Percentiles rank a stretch among this genome's conserved stretches.
phyloP scores from a whole-genome alignment of 1,140 invertebrate species.

The Hypsibius dujardini region DNA sequence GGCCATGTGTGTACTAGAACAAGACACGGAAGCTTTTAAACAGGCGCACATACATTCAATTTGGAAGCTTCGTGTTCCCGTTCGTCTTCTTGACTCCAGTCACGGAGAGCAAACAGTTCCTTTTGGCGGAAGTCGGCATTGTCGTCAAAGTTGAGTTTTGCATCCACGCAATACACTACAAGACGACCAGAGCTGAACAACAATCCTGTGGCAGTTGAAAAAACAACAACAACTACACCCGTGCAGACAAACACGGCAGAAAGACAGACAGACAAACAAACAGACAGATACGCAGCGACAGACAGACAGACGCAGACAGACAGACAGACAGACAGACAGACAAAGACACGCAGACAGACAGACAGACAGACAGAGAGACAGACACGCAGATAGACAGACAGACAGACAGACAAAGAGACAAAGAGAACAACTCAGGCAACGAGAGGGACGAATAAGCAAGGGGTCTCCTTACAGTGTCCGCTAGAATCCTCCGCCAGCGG shows the following conservation, averaged over 20 bases:
- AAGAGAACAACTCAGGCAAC: no score
- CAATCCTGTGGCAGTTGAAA: no score
- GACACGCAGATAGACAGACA: no score
- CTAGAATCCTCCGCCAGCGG: conserved; percentile 83
- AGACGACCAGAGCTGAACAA: no score
- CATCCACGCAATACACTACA: conserved; percentile 45
- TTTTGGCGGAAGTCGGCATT: conserved; percentile 88
- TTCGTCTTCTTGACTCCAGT: conserved; percentile 76
- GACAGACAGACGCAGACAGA: conserved; percentile 28
- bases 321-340: background rate
- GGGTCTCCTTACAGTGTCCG: conserved; percentile 46
- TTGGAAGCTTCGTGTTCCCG: conserved; percentile 83
- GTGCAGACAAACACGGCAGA: no score
- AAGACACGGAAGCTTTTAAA: background rate
- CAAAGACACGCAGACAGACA: conserved; percentile 33
- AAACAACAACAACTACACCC: no score
- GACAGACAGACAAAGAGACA: no score
- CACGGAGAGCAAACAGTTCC: conserved; percentile 63
- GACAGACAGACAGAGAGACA: no score
- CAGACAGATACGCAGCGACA: background rate
- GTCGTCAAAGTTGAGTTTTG: conserved; percentile 84
- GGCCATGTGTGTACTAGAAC: no score
- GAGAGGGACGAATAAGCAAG: no score
- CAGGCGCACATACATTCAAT: conserved; percentile 47
- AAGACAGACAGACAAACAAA: background rate